These are phyloP conservation scores for Boleophthalmus pectinirostris DNA, from an alignment of 2,113 vertebrate genomes.

Conservation along the genomic window DNA sequence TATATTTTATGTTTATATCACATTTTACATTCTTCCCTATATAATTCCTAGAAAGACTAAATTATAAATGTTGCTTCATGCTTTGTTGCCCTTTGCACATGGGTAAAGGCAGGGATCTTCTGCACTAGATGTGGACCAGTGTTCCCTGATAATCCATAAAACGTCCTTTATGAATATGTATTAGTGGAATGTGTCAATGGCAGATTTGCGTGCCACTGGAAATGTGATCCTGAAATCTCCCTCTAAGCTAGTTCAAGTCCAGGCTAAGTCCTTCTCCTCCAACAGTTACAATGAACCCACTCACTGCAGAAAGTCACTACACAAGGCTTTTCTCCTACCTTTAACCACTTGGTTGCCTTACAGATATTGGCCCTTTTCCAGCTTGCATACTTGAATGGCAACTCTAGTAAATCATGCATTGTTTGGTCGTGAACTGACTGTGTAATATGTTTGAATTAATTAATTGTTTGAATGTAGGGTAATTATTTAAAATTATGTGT, in stretches of 20 bases:
- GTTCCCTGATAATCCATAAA: slow-evolving; percentile 22
- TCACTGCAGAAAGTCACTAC: not conserved
- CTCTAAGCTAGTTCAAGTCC: slow-evolving; percentile 48
- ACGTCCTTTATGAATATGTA: slow-evolving; percentile 30
- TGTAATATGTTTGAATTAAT: not conserved
- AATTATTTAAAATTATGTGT: not conserved
- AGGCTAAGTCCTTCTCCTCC: slow-evolving; percentile 27
- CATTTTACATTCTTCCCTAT: not conserved
- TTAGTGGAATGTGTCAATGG: slow-evolving; percentile 33
- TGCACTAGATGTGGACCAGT: not conserved
- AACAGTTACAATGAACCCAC: slow-evolving; percentile 23
- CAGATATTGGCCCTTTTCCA: slow-evolving; percentile 29
- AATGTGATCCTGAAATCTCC: slow-evolving; percentile 40
- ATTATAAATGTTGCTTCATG: not conserved
- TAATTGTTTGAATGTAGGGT: slow-evolving; percentile 1
- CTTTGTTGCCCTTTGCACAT: slow-evolving; percentile 14
- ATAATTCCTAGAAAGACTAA: not conserved
- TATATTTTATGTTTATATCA: no score
- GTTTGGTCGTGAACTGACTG: slow-evolving; percentile 42
- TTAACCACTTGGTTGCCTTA: slow-evolving; percentile 53
- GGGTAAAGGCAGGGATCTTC: slow-evolving; percentile 25
- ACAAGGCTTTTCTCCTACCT: slow-evolving; percentile 15
- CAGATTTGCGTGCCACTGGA: slow-evolving; percentile 46
- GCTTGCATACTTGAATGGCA: slow-evolving; percentile 13
- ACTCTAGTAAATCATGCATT: slow-evolving; percentile 62